phyloP scores from a whole-genome alignment of 2,797 vertebrate species.

The Notolabrus celidotus region DNA sequence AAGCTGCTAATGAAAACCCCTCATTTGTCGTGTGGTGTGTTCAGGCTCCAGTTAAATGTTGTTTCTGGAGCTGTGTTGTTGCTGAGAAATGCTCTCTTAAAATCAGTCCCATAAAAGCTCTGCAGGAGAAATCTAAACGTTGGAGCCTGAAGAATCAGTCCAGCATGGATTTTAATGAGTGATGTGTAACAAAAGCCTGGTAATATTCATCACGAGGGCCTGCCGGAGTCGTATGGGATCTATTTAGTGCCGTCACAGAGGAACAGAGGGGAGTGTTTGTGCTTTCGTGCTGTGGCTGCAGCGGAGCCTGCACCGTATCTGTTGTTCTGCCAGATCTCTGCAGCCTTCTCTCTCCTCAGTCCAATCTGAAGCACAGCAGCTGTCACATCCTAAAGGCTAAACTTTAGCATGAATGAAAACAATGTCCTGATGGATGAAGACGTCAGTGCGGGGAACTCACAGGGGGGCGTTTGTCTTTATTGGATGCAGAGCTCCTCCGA shows the following conservation, averaged over 20 bases:
- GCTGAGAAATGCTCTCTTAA: slow-evolving; percentile 20
- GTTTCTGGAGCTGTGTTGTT: slow-evolving; percentile 12
- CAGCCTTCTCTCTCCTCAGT: slow-evolving; percentile 51
- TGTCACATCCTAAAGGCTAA: slow-evolving; percentile 50
- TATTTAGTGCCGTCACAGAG: slow-evolving; percentile 56
- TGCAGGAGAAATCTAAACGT: slow-evolving; percentile 44
- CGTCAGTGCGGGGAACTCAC: slow-evolving; percentile 37
- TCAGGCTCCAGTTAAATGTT: slow-evolving; percentile 10
- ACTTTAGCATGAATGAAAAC: slow-evolving; percentile 59
- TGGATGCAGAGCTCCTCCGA: slow-evolving; percentile 54
- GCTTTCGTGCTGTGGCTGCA: slow-evolving; percentile 49
- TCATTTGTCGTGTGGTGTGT: background rate
- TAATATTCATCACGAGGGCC: slow-evolving; percentile 51
- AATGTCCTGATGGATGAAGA: slow-evolving; percentile 56
- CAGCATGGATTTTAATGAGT: slow-evolving; percentile 55
- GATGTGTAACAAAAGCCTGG: slow-evolving; percentile 50
- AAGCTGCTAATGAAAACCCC: slow-evolving; percentile 18
- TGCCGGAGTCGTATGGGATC: slow-evolving; percentile 60
- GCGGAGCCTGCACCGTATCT: slow-evolving; percentile 44
- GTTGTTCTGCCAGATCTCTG: slow-evolving; percentile 67
- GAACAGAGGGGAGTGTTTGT: slow-evolving; percentile 53
- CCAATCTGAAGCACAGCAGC: slow-evolving; percentile 60
- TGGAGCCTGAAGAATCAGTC: slow-evolving; percentile 59
- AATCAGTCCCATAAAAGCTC: slow-evolving; percentile 44
- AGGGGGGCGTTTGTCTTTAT: slow-evolving; percentile 26